These are phyloP conservation scores for Sinopyrophorus schimmeli DNA, from an alignment of 2,888 invertebrate genomes.

Conservation along the genomic window DNA sequence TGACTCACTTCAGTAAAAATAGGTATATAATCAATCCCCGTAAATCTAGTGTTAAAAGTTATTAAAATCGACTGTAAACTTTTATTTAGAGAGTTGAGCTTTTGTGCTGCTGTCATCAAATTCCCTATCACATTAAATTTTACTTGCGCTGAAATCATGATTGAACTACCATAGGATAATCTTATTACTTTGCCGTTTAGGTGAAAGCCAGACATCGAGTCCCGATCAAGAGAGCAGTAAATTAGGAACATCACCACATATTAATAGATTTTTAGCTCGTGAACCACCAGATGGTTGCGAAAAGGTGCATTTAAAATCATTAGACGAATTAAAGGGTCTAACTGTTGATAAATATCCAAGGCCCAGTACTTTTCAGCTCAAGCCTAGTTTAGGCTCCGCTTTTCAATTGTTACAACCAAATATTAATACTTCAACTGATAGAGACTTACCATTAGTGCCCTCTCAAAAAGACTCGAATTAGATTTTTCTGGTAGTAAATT, in stretches of 20 bases:
- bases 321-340: conserved; percentile 56
- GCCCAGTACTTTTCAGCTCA: conserved; percentile 75
- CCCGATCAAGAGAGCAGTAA: conserved; percentile 73
- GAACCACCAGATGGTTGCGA: conserved; percentile 92
- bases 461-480: conserved; percentile 43
- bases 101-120: too few relatives aligned
- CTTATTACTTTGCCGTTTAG: too few relatives aligned
- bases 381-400: conserved; percentile 79
- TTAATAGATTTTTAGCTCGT: conserved; percentile 81
- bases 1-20: too few relatives aligned
- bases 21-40: too few relatives aligned
- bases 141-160: too few relatives aligned
- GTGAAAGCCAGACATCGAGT: conserved; percentile 75
- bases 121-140: too few relatives aligned
- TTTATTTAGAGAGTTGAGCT: too few relatives aligned
- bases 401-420: conserved; percentile 71
- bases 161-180: too few relatives aligned
- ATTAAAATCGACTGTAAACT: too few relatives aligned
- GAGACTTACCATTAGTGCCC: conserved; percentile 49
- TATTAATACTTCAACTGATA: conserved; percentile 34
- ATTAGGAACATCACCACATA: conserved; percentile 80
- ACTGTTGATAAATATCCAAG: conserved; percentile 57
- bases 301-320: conserved; percentile 73
- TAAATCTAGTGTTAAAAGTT: too few relatives aligned
- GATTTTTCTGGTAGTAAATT: conserved; percentile 28